These are phyloP conservation scores for Malacosoma neustria DNA, from an alignment of 2,888 invertebrate genomes.

Conservation along the genomic window DNA sequence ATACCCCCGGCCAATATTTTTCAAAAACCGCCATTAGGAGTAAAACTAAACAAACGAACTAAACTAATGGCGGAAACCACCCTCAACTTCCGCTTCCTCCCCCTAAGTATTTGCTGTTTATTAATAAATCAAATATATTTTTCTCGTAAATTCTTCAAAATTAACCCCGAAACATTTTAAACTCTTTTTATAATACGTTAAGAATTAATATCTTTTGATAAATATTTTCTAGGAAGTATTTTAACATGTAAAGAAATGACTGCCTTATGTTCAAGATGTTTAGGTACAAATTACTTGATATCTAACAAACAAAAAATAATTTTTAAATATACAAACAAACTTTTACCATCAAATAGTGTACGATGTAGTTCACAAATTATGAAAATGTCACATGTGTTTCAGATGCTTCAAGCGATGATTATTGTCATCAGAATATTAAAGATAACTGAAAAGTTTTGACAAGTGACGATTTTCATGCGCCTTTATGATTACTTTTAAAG, in stretches of 20 bases:
- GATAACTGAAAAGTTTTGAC: background rate
- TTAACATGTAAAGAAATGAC: background rate
- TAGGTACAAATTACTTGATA: background rate
- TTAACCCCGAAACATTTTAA: no score
- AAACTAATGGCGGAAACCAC: constrained; percentile 40
- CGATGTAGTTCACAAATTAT: background rate
- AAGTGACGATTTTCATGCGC: background rate
- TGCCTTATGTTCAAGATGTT: background rate
- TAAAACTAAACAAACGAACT: constrained; percentile 30
- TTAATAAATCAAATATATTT: constrained; percentile 34
- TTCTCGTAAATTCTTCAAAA: constrained; percentile 5
- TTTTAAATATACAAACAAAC: no score
- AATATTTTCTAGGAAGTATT: background rate
- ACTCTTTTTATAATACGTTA: background rate
- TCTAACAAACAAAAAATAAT: background rate
- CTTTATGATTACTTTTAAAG: no score
- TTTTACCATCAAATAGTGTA: no score
- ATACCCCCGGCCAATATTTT: constrained; percentile 22
- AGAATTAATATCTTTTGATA: background rate
- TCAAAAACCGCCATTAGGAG: constrained; percentile 31
- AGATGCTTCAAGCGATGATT: background rate
- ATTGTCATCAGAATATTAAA: background rate
- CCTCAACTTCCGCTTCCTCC: constrained; percentile 28
- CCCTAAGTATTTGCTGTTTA: constrained; percentile 23
- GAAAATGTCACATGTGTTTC: constrained; percentile 2